Conservation (phyloP, 2,797 vertebrate species). For the Percopsis omiscomaycus region DNA sequence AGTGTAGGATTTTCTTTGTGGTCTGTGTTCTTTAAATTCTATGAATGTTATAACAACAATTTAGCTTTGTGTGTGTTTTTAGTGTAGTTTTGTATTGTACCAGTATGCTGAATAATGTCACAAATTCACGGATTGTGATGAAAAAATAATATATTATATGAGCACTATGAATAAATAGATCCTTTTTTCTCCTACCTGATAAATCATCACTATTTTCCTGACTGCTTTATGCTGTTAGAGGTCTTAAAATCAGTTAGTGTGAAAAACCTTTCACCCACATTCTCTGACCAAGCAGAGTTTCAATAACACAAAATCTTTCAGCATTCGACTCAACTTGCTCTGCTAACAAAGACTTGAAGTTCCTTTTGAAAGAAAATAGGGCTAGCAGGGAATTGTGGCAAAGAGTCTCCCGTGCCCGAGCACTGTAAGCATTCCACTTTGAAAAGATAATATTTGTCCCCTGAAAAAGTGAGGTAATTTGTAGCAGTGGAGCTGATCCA, state of each 20-base stretch:
- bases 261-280: constrained; percentile 11
- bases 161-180: too few relatives aligned
- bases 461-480: constrained; percentile 57
- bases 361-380: constrained; percentile 43
- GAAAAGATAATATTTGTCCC: constrained; percentile 67
- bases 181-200: too few relatives aligned
- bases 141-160: too few relatives aligned
- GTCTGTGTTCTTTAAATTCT: too few relatives aligned
- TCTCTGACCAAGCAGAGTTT: constrained; percentile 21
- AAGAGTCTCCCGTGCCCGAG: constrained; percentile 15
- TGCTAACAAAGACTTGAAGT: constrained; percentile 31
- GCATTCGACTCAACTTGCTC: constrained; percentile 28
- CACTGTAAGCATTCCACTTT: constrained; percentile 60
- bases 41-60: too few relatives aligned
- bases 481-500: constrained; percentile 49
- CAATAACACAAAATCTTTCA: constrained; percentile 33
- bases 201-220: too few relatives aligned
- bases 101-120: too few relatives aligned
- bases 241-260: neutral
- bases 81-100: too few relatives aligned
- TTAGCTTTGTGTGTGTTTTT: too few relatives aligned
- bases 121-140: too few relatives aligned
- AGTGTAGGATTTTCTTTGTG: too few relatives aligned
- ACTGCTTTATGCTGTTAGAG: too few relatives aligned
- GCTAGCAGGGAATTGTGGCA: constrained; percentile 1